Conservation (phyloP, 1,140 invertebrate species). For the Leptopilina clavipes region DNA sequence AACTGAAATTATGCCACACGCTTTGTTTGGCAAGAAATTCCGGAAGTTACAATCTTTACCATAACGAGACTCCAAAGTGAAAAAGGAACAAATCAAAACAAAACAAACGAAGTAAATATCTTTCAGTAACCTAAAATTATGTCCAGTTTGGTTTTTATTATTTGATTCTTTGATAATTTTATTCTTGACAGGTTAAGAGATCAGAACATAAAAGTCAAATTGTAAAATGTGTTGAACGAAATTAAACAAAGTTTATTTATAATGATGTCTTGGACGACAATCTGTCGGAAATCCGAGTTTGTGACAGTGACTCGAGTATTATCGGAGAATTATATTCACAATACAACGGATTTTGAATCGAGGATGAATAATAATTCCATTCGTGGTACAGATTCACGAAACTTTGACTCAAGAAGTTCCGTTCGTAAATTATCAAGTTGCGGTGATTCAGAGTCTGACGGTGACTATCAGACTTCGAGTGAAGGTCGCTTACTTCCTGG, state of each 20-base stretch:
- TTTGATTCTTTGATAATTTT: no score
- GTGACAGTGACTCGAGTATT: neutral
- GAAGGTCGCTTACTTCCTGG: slow-evolving; percentile 46
- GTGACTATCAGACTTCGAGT: slow-evolving; percentile 59
- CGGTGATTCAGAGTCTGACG: slow-evolving; percentile 30
- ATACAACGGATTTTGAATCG: neutral
- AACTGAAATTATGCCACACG: slow-evolving; percentile 24
- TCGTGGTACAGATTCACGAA: neutral
- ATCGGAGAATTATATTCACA: neutral
- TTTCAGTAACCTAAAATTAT: no score
- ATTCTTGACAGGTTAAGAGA: no score
- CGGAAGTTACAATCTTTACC: slow-evolving; percentile 6
- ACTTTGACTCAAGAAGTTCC: neutral
- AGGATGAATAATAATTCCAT: neutral
- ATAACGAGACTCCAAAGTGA: no score
- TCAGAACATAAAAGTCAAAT: no score
- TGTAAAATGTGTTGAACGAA: no score
- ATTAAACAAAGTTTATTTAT: neutral
- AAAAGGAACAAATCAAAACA: no score
- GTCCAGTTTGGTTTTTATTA: no score
- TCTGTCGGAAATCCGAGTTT: neutral
- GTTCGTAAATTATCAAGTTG: neutral
- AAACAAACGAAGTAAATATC: no score
- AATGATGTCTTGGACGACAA: neutral
- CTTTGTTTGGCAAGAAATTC: neutral